phyloP scores from a whole-genome alignment of 2,888 invertebrate genomes.

The Cactoblastis cactorum region DNA sequence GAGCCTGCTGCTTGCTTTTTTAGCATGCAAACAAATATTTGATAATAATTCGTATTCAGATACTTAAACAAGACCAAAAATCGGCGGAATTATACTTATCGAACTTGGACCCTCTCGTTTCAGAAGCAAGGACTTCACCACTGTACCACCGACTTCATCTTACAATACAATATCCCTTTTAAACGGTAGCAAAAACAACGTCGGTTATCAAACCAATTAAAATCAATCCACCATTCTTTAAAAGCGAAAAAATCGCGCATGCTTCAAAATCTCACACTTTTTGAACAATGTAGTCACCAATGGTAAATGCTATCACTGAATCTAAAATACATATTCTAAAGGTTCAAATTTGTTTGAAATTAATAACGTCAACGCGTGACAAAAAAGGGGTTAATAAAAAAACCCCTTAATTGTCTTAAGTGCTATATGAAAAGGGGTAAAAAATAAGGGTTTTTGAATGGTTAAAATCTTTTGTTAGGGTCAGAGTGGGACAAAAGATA shows the following conservation, averaged over 20 bases:
- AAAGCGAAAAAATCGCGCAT: conserved; percentile 24
- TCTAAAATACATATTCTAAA: background rate
- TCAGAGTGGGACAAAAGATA: conserved; percentile 33
- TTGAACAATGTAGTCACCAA: conserved; percentile 10
- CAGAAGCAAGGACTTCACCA: too few relatives aligned
- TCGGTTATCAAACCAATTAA: conserved; percentile 17
- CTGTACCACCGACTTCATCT: too few relatives aligned
- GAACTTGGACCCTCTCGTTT: too few relatives aligned
- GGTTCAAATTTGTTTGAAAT: conserved; percentile 3
- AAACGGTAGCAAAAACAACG: conserved; percentile 6
- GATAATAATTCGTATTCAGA: too few relatives aligned
- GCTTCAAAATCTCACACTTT: conserved; percentile 17
- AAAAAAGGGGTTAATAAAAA: conserved; percentile 36
- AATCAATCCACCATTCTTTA: conserved; percentile 11
- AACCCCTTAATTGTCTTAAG: conserved; percentile 61
- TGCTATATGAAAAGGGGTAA: conserved; percentile 43
- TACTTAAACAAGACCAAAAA: too few relatives aligned
- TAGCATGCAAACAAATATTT: too few relatives aligned
- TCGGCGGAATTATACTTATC: too few relatives aligned
- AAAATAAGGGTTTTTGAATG: conserved; percentile 38
- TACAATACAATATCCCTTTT: background rate
- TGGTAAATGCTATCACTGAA: background rate
- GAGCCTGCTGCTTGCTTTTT: too few relatives aligned
- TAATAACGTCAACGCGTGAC: background rate
- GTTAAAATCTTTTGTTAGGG: conserved; percentile 39